Conservation (phyloP, 2,888 invertebrate species). For the Neoascia interrupta region DNA sequence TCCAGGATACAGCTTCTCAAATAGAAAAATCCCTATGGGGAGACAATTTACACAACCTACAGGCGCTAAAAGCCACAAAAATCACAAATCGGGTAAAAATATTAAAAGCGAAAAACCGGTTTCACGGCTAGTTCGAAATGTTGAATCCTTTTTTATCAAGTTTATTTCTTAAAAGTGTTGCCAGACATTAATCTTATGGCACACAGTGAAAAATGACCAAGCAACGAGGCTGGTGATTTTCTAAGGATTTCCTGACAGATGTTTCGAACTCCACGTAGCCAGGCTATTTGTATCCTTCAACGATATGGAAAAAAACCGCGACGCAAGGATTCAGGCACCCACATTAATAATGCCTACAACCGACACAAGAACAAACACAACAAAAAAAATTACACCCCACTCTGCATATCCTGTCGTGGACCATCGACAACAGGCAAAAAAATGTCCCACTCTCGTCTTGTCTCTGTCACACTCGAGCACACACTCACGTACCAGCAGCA, state of each 20-base stretch:
- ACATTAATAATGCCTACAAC: slow-evolving; percentile 50
- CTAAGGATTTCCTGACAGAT: slow-evolving; percentile 37
- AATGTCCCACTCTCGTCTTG: slow-evolving; percentile 57
- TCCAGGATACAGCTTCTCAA: slow-evolving; percentile 66
- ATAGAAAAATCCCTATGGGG: slow-evolving; percentile 40
- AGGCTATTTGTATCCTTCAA: slow-evolving; percentile 25
- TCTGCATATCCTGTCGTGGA: slow-evolving; percentile 59
- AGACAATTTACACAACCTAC: too few species aligned
- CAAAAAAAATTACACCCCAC: slow-evolving; percentile 28
- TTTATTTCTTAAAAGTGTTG: slow-evolving; percentile 7
- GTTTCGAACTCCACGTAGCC: slow-evolving; percentile 25
- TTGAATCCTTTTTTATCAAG: slow-evolving; percentile 3
- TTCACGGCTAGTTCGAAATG: slow-evolving; percentile 21
- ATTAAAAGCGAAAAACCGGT: slow-evolving; percentile 9
- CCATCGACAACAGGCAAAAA: slow-evolving; percentile 68
- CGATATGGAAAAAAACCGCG: slow-evolving; percentile 26
- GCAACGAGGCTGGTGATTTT: slow-evolving; percentile 4
- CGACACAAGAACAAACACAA: slow-evolving; percentile 6
- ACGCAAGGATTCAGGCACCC: slow-evolving; percentile 36
- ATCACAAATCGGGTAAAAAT: neutral
- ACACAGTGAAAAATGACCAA: slow-evolving; percentile 6
- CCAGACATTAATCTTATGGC: neutral
- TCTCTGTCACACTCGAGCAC: slow-evolving; percentile 54
- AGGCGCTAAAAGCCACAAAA: slow-evolving; percentile 15
- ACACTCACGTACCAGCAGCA: slow-evolving; percentile 3